Evolutionary conservation across 1,140 invertebrate genomes (phyloP), one percentile per base, ranked within the genome.

Genomic region (Diorhabda sublineata): DNA sequence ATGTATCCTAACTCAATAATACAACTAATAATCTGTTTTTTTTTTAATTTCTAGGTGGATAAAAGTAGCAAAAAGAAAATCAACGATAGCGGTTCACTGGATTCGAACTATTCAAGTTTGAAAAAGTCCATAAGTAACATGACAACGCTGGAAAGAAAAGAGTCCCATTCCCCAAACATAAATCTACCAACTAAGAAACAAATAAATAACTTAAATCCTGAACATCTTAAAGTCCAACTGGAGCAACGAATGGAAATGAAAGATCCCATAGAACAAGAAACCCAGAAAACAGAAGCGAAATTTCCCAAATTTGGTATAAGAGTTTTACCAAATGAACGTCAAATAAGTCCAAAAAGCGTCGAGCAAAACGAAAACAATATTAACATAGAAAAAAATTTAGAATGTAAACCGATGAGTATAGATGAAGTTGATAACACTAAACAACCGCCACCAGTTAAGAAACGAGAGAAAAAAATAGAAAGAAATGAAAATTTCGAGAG

Each of bases 221-320:
- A 75, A 67, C 73, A 73, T 58, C 61, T 84, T 73, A 83, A 84
- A 44, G 81, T 80, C 44, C 82, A 83, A 73, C 77, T 83, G 52
- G 83, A 84, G 66, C 83, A 84, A 66, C 81, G 81, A 5, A 75
- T 76, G 2, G 81, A 75, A 65, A 4, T 41, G 9, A n/a, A 65
- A 57, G 82, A 82, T 76, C 47, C 47, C 0, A 71, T 80, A 3
- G 82, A 85, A 75, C 77, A 80, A 43, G 82, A 85, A 71, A 80
- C 82, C 2, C 75, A 80, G 69, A 86, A 85, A 74, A 78, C 82
- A 71, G 85, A 82, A 74, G 80, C 82, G 73, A 84, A 81, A 26
- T 82, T 85, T 80, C 81, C 84, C 5, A 91, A 91, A 79, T 91
- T 91, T 68, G 90, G 90, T 2, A 88, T 91, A 65, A 84, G 87